Evolutionary conservation across 2,797 vertebrate genomes (phyloP), one percentile per base, ranked within the genome.

Genomic region (Hipposideros larvatus): DNA sequence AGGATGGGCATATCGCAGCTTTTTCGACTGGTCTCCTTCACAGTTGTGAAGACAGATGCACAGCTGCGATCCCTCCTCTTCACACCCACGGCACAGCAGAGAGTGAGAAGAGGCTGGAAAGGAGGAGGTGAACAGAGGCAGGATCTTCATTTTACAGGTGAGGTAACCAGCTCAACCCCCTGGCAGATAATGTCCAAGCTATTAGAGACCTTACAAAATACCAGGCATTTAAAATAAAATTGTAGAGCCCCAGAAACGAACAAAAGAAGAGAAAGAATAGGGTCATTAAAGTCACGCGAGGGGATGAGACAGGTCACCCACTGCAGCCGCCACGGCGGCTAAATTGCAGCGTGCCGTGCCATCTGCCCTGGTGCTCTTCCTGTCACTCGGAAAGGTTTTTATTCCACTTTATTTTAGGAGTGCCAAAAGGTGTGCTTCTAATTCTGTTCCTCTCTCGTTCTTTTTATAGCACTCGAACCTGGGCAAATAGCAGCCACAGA

Each of bases 341-440:
- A 89, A 96, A 91, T 84, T 95, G 92, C 15, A 87, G 77, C 1
- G 4, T n/a, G 41, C 7, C 0, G 1, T 2, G n/a, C 66, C 73
- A 63, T 80, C 83, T 34, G 83, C 70, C 55, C 63, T 11, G 6
- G 51, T 26, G 10, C 55, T 82, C 95, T 91, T 57, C 87, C 82
- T 28, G 88, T 43, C 88, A 2, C 43, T 61, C 63, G 2, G 0
- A 63, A 86, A 87, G 70, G 70, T 55, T 93, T 86, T 68, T 63
- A 83, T 83, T 48, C 65, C 74, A 28, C 48, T 65, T 70, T 94
- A 96, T 95, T 97, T 96, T 75, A 71, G 48, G 53, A 75, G 34
- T 68, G 77, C 61, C 95, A 51, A 82, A 93, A 90, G 94, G 83
- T 94, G n/a, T 73, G 88, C 28, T 95, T 96, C 97, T 95, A 96